Evolutionary conservation across 1,140 invertebrate genomes (phyloP), one percentile per base, ranked within the genome.

Genomic region (Lasaia peninsularis): DNA sequence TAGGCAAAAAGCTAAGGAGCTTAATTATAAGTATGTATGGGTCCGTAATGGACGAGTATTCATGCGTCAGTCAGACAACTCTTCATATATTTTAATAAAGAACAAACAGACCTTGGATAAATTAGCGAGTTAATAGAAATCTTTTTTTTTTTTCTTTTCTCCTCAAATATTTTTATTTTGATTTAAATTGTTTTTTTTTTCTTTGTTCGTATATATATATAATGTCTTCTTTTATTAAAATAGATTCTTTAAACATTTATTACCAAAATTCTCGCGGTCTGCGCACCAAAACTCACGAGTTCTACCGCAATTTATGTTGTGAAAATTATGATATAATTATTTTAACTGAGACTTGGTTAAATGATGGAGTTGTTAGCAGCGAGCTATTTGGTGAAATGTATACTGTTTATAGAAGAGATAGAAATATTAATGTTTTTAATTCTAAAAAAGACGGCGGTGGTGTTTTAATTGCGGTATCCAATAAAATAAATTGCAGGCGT

Each of bases 1-100:
- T 2, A 53, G 67, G 18, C 37, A 16, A 4, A 59, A 10, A 28
- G 67, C 69, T 8, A 65, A 65, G 10, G 61, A 70, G 18, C 52
- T 64, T 1, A 48, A 51, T 8, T 73, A 65, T 18, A 70, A 67
- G 44, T 70, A 59, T 28, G 69, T 75, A 8, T 75, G 67, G 72
- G 37, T 66, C 0, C 51, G 54, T 35, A 59, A 53, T 2, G 67
- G 67, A 4, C 33, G 48, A 35, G 54, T 73, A 2, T 75, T 65
- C 33, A 40, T 70, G 12, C 55, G 67, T 1, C 72, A 73, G 56
- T 53, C 21, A 14, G 70, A 71, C 9, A 12, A 44, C n/a, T 12
- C 37, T 44, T 18, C 37, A 7, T 44, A 12, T 7, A 44, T 44
- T 18, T 44, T 16, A 8, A 14, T 44, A 16, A 44, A 44, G 18